phyloP scores from a whole-genome alignment of 2,888 invertebrate genomes.

The Hydriomena furcata region DNA sequence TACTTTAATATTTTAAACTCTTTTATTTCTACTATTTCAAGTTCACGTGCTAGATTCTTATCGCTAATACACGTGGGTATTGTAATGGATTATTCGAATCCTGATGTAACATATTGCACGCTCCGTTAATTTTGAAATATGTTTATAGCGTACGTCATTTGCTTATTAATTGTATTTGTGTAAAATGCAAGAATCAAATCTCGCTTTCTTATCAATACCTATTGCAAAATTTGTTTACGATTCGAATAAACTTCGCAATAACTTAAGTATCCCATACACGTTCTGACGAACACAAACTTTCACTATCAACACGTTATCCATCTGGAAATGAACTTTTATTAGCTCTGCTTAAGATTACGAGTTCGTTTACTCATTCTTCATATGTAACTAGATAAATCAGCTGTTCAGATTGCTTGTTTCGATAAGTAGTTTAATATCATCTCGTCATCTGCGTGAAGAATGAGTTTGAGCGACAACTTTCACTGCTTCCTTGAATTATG shows the following conservation, averaged over 20 bases:
- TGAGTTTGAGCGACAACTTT: constrained; percentile 37
- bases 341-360: constrained; percentile 22
- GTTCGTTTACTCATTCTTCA: constrained; percentile 17
- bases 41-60: constrained; percentile 40
- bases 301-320: constrained; percentile 26
- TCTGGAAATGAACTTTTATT: constrained; percentile 25
- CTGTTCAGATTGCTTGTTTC: constrained; percentile 18
- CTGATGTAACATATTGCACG: constrained; percentile 38
- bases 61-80: constrained; percentile 33
- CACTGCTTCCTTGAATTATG: constrained; percentile 29
- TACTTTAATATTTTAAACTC: constrained; percentile 32
- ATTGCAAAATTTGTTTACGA: constrained; percentile 7
- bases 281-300: constrained; percentile 27
- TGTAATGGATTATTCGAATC: constrained; percentile 39
- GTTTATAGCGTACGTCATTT: constrained; percentile 9
- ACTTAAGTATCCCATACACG: constrained; percentile 15
- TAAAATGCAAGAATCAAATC: constrained; percentile 1
- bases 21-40: constrained; percentile 29
- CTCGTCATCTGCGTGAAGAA: constrained; percentile 33
- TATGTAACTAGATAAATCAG: constrained; percentile 21
- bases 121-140: constrained; percentile 32
- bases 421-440: constrained; percentile 31
- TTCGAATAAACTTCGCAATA: constrained; percentile 12
- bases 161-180: background rate
- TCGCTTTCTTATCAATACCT: constrained; percentile 10